These are phyloP conservation scores for Micromys minutus DNA, from an alignment of 2,113 vertebrate species.

Conservation along the genomic window DNA sequence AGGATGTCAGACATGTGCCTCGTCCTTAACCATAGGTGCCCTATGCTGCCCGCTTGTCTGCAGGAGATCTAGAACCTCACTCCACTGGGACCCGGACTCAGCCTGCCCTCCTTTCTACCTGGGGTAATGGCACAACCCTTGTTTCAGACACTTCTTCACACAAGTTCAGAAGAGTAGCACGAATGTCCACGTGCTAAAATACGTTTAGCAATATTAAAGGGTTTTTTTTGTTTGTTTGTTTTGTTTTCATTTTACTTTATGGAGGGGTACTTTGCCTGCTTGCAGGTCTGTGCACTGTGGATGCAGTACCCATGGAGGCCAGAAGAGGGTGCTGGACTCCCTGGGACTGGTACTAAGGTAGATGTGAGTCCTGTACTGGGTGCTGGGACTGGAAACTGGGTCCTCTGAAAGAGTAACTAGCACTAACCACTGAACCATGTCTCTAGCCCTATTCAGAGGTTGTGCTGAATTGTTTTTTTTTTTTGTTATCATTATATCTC, in stretches of 20 bases:
- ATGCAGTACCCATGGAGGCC: not conserved
- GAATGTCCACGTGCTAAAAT: slow-evolving; percentile 9
- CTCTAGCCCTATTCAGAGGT: not conserved
- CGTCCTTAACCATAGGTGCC: not conserved
- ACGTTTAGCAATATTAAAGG: slow-evolving; percentile 1
- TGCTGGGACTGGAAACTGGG: not conserved
- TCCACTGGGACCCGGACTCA: not conserved
- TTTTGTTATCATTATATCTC: not conserved
- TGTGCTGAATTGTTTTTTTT: not conserved
- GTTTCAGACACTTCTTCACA: not conserved
- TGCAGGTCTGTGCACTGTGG: not conserved
- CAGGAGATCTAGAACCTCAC: not conserved
- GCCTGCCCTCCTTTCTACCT: not conserved
- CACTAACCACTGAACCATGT: not conserved
- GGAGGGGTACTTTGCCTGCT: not conserved
- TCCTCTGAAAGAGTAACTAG: not conserved
- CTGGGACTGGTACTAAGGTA: too few relatives aligned
- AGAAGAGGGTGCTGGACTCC: not conserved
- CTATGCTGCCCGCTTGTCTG: not conserved
- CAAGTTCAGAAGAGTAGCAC: not conserved
- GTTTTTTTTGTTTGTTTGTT: not conserved
- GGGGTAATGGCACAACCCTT: not conserved
- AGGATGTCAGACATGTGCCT: not conserved
- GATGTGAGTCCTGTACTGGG: too few relatives aligned
- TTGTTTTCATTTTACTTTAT: not conserved